These are phyloP conservation scores for Muricea muricata DNA, from an alignment of 92 coral and sea anemone genomes.

Conservation along the genomic window DNA sequence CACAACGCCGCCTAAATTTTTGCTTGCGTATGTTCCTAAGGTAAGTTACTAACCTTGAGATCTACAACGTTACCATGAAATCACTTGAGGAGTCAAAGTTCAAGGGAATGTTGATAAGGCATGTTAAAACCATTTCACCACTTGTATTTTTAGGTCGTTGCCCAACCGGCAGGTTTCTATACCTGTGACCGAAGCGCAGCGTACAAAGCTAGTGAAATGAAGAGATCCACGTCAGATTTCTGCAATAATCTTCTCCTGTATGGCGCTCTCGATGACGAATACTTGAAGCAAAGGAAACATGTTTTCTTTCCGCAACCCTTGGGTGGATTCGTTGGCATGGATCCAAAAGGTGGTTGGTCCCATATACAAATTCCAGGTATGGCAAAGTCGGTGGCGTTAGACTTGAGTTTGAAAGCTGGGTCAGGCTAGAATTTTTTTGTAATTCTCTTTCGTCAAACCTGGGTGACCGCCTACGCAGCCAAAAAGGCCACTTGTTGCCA, in stretches of 20 bases:
- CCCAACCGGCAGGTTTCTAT: slow-evolving; percentile 79
- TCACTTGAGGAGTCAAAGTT: no score
- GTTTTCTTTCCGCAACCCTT: slow-evolving; percentile 80
- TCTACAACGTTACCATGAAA: no score
- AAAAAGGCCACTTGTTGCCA: no score
- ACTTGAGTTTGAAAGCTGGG: no score
- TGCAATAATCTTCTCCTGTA: slow-evolving; percentile 73
- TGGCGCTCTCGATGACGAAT: slow-evolving; percentile 73
- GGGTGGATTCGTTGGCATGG: slow-evolving; percentile 93
- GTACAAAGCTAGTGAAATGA: slow-evolving; percentile 72
- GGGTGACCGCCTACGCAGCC: no score
- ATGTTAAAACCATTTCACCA: background rate
- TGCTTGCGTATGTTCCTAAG: slow-evolving; percentile 85
- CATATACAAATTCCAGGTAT: slow-evolving; percentile 94
- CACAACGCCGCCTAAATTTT: slow-evolving; percentile 76
- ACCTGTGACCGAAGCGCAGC: slow-evolving; percentile 96
- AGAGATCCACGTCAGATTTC: slow-evolving; percentile 77
- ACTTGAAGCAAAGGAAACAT: slow-evolving; percentile 67
- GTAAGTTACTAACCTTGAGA: no score
- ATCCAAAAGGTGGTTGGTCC: slow-evolving; percentile 93
- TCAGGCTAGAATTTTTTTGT: no score
- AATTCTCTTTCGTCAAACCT: no score
- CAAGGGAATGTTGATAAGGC: no score
- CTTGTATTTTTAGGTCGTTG: slow-evolving; percentile 71
- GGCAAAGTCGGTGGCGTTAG: no score